Conservation (phyloP, 92 coral and sea anemone species). For the Actinernus sp. region DNA sequence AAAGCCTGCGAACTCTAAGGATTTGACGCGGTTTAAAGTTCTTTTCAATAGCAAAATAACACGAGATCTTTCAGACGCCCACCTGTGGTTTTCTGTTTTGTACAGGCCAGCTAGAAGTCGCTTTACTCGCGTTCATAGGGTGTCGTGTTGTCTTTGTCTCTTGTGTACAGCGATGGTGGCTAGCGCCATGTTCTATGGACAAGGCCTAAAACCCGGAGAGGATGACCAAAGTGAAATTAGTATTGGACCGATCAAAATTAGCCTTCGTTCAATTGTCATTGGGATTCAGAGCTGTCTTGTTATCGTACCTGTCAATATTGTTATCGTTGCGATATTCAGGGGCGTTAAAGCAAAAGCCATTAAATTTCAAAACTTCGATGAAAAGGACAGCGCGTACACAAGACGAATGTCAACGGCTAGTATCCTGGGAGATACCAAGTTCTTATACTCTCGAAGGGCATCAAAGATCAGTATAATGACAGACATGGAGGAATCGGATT, state of each 20-base stretch:
- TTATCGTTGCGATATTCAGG: conserved; percentile 66
- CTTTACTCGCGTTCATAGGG: conserved; percentile 74
- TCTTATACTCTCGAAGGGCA: too few species aligned
- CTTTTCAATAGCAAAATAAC: conserved; percentile 59
- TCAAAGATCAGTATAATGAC: too few species aligned
- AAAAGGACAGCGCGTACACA: too few species aligned
- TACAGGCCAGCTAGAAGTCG: conserved; percentile 77
- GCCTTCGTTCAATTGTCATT: conserved; percentile 50
- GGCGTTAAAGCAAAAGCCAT: neutral
- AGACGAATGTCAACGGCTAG: too few species aligned
- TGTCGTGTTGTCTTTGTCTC: conserved; percentile 77
- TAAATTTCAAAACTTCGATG: too few species aligned
- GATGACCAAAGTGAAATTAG: conserved; percentile 32
- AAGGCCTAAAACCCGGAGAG: conserved; percentile 61
- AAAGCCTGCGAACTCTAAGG: conserved; percentile 50
- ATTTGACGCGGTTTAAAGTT: conserved; percentile 60
- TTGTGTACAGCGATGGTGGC: conserved; percentile 75
- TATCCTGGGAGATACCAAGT: too few species aligned
- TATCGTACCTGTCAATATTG: conserved; percentile 64
- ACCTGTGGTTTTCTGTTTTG: conserved; percentile 75
- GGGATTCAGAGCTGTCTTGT: conserved; percentile 66
- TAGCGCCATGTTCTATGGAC: conserved; percentile 85
- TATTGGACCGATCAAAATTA: conserved; percentile 70
- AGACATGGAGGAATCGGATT: too few species aligned
- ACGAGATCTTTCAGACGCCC: conserved; percentile 69